phyloP scores from a whole-genome alignment of 2,888 invertebrate genomes.

The Drosophila paranaensis region DNA sequence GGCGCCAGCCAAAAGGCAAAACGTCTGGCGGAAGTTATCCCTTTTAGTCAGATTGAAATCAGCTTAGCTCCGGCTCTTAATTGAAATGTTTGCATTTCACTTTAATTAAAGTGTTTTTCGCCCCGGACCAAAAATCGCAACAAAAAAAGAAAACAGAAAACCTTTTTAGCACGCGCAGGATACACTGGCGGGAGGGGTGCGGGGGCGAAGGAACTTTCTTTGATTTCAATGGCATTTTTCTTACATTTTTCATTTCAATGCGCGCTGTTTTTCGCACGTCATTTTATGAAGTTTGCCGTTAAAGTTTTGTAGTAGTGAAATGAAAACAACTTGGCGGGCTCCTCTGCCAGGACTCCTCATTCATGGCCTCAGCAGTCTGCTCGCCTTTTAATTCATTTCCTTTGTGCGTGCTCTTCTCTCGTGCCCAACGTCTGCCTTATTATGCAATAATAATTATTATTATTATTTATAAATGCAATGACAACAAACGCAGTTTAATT shows the following conservation, averaged over 20 bases:
- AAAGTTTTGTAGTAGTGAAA: constrained; percentile 71
- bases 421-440: constrained; percentile 44
- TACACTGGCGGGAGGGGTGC: background rate
- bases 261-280: constrained; percentile 63
- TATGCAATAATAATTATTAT: constrained; percentile 72
- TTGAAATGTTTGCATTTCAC: constrained; percentile 79
- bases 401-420: constrained; percentile 25
- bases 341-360: constrained; percentile 9
- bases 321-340: constrained; percentile 48
- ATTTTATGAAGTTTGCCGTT: constrained; percentile 65
- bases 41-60: constrained; percentile 79
- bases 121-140: constrained; percentile 5
- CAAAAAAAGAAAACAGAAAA: constrained; percentile 17
- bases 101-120: constrained; percentile 71
- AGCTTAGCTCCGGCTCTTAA: constrained; percentile 70
- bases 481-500: constrained; percentile 80
- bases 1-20: constrained; percentile 47
- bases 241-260: constrained; percentile 52
- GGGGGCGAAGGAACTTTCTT: background rate
- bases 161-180: constrained; percentile 43
- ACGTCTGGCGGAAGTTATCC: constrained; percentile 74
- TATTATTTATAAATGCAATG: constrained; percentile 74
- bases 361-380: background rate
- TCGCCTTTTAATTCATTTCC: constrained; percentile 67
- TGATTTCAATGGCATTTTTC: constrained; percentile 45